These are phyloP conservation scores for Petrolisthes cinctipes DNA, from an alignment of 2,888 invertebrate species.

Conservation along the genomic window DNA sequence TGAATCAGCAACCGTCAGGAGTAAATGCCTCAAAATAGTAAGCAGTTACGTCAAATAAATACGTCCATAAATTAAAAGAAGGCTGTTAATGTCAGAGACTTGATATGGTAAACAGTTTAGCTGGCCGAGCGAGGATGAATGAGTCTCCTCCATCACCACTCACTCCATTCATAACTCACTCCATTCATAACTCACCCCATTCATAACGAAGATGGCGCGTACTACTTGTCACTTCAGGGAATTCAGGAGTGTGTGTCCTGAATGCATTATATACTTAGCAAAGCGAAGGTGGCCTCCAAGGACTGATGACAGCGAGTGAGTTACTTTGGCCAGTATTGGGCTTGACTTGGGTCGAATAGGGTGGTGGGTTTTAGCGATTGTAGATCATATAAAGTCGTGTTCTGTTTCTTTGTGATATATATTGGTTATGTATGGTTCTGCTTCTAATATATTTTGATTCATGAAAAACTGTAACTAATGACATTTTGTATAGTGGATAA, in stretches of 20 bases:
- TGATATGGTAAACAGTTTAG: constrained; percentile 11
- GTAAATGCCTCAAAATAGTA: not conserved
- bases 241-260: not conserved
- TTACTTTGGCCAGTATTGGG: too few relatives aligned
- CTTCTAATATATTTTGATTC: too few relatives aligned
- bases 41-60: not conserved
- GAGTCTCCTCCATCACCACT: constrained; percentile 6
- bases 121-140: constrained; percentile 6
- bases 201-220: not conserved
- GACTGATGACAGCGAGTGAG: too few relatives aligned
- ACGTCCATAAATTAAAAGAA: not conserved
- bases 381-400: too few relatives aligned
- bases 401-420: too few relatives aligned
- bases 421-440: too few relatives aligned
- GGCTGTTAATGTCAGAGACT: not conserved
- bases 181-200: constrained; percentile 4
- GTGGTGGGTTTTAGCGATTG: too few relatives aligned
- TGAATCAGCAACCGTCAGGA: not conserved
- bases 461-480: too few relatives aligned
- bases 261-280: not conserved
- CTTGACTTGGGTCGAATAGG: too few relatives aligned
- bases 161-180: not conserved
- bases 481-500: too few relatives aligned
- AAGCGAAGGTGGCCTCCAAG: too few relatives aligned
- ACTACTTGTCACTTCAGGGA: not conserved